Conservation (phyloP, 2,888 invertebrate species). For the Amblyteles armatorius region DNA sequence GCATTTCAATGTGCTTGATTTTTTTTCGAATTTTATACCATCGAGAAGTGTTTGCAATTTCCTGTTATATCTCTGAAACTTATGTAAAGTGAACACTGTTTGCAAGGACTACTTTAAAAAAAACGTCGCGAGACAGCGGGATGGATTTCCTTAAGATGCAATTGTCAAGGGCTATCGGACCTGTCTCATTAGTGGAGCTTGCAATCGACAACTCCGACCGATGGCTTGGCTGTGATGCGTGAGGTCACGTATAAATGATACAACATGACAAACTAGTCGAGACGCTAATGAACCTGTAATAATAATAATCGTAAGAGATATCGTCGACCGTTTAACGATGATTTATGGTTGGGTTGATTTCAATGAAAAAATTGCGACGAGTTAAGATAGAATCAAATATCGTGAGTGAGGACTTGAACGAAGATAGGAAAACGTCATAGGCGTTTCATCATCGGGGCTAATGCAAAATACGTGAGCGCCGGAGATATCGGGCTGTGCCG, state of each 20-base stretch:
- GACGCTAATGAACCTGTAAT: conserved; percentile 27
- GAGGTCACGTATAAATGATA: not conserved
- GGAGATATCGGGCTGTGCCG: conserved; percentile 17
- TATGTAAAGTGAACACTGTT: not conserved
- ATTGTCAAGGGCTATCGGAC: conserved; percentile 2
- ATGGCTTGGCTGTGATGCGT: not conserved
- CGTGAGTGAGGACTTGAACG: conserved; percentile 20
- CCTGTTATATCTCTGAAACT: too few species aligned
- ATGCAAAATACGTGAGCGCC: conserved; percentile 2
- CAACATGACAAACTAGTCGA: not conserved
- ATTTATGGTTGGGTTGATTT: not conserved
- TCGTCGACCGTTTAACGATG: not conserved
- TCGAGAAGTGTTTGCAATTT: too few species aligned
- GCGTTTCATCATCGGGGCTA: conserved; percentile 18
- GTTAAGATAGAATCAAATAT: conserved; percentile 19
- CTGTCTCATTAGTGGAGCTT: conserved; percentile 50
- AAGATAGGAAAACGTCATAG: conserved; percentile 29
- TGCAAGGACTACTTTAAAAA: not conserved
- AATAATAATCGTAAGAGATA: conserved; percentile 1
- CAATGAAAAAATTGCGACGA: conserved; percentile 21
- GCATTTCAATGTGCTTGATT: too few species aligned
- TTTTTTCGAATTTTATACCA: too few species aligned
- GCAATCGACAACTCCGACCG: conserved; percentile 42
- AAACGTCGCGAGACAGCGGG: not conserved
- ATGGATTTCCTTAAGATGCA: not conserved